Base-by-base conservation (phyloP, 2,888 invertebrate species). In the Melanchra persicariae region DNA sequence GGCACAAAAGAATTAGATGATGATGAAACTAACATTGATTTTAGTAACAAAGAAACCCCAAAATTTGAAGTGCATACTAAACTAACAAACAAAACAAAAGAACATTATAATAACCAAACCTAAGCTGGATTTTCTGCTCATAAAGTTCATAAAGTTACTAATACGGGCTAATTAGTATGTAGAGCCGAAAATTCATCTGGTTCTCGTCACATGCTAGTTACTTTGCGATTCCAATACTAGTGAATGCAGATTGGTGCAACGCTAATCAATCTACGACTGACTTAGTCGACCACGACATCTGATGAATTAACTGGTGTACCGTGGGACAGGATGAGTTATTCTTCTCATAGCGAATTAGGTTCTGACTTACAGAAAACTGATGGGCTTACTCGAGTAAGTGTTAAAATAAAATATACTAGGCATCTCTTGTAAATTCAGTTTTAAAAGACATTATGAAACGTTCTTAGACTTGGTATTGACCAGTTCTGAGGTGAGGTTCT, bases 191-290 rank as follows among this genome's bases (percentile, higher is more conserved):
- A 47, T 77, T 12, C 34, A 54, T 47, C 43, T 26, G 12, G 26
- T 8, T 45, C 19, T 45, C 12, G n/a, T 9, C 24, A n/a, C 15
- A 40, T 15, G 7, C 12, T 24, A 19, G 30, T 34, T 6, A 3
- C 10, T 3, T 52, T 30, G 10, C 24, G 1, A 68, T 77, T 47
- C 7, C 51, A 47, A 37, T 30, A 24, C 49, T 49, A 40, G 12
- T 43, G 45, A 19, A 47, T 24, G n/a, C 30, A 76, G 47, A 76
- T 67, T 57, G 24, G 15, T n/a, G 7, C 10, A 57, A 24, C 12
- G 45, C 34, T 77, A 70, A 77, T 76, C 58, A 70, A 77, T 76
- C 58, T 76, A 58, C 22, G 43, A 6, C 43, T 19, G 24, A 43
- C 34, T 17, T 43, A 57, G n/a, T 45, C 34, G 22, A 15, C 6